phyloP scores from a whole-genome alignment of 2,797 vertebrate genomes.

The Gila robusta region DNA sequence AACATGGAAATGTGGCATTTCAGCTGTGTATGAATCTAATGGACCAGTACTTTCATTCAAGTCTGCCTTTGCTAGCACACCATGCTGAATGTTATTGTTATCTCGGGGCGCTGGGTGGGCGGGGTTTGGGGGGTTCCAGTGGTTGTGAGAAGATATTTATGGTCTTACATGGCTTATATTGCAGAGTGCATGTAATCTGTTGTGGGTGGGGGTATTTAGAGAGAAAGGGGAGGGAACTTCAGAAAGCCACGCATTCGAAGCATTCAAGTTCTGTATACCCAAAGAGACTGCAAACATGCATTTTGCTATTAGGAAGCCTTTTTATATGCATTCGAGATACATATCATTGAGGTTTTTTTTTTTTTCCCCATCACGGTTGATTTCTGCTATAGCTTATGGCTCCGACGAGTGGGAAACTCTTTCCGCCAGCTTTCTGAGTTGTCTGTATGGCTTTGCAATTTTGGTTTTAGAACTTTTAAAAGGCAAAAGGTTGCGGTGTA shows the following conservation, averaged over 20 bases:
- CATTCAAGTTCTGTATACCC: constrained; percentile 74
- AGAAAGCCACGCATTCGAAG: constrained; percentile 54
- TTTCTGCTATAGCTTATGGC: constrained; percentile 56
- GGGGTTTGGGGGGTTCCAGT: constrained; percentile 6
- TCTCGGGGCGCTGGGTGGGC: constrained; percentile 45
- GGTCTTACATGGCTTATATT: constrained; percentile 60
- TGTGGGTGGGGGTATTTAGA: constrained; percentile 42
- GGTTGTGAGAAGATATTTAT: constrained; percentile 37
- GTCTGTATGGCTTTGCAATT: constrained; percentile 27
- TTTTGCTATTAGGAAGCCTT: constrained; percentile 70
- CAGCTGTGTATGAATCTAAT: constrained; percentile 51
- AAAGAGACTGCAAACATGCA: constrained; percentile 75
- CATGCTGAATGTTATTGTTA: constrained; percentile 67
- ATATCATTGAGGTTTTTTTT: constrained; percentile 69
- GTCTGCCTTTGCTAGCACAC: constrained; percentile 65
- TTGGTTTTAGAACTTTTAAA: constrained; percentile 35
- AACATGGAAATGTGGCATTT: constrained; percentile 35
- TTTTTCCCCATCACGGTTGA: constrained; percentile 1
- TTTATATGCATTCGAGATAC: constrained; percentile 67
- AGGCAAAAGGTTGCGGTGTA: constrained; percentile 34
- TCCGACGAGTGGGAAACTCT: constrained; percentile 28
- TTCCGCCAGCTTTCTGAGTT: constrained; percentile 25
- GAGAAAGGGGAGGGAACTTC: constrained; percentile 22
- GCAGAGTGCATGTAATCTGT: constrained; percentile 58
- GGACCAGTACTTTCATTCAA: constrained; percentile 56